Conservation (phyloP, 1,140 invertebrate genomes). For the Globodera rostochiensis region DNA sequence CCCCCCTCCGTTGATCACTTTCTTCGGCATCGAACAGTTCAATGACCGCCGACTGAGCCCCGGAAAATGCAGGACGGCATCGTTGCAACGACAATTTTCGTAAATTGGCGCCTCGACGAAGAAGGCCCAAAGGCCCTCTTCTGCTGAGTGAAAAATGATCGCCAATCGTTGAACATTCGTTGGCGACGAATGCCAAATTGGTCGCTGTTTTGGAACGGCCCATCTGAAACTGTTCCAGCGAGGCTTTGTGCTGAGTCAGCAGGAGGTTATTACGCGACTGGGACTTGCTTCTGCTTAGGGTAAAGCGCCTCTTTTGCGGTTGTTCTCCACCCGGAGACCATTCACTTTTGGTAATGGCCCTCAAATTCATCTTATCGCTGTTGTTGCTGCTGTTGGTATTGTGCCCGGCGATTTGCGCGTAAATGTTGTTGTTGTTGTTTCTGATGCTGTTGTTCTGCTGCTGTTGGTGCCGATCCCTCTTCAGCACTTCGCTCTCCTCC, state of each 20-base stretch:
- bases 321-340: conserved; percentile 2
- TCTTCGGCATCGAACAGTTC: conserved; percentile 41
- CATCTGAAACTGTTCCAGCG: conserved; percentile 27
- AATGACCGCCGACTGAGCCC: conserved; percentile 22
- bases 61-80: conserved; percentile 1
- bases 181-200: conserved; percentile 19
- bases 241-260: conserved; percentile 1
- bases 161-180: background rate
- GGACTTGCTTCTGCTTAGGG: conserved; percentile 35
- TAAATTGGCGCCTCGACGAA: background rate
- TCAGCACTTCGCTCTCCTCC: background rate
- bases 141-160: background rate
- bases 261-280: conserved; percentile 29
- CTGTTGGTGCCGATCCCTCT: background rate
- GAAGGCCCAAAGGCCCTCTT: background rate
- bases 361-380: background rate
- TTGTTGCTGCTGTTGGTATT: conserved; percentile 5
- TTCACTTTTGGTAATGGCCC: background rate
- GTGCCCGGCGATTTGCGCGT: background rate
- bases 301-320: background rate
- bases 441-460: background rate
- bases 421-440: background rate
- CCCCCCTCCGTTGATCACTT: conserved; percentile 25
- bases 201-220: conserved; percentile 33
- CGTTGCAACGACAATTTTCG: conserved; percentile 14